A percentile compares a stretch with the other conserved stretches of the same genome.
Evolutionary conservation across 2,113 vertebrate genomes (phyloP).

Genomic region (Heterotis niloticus): DNA sequence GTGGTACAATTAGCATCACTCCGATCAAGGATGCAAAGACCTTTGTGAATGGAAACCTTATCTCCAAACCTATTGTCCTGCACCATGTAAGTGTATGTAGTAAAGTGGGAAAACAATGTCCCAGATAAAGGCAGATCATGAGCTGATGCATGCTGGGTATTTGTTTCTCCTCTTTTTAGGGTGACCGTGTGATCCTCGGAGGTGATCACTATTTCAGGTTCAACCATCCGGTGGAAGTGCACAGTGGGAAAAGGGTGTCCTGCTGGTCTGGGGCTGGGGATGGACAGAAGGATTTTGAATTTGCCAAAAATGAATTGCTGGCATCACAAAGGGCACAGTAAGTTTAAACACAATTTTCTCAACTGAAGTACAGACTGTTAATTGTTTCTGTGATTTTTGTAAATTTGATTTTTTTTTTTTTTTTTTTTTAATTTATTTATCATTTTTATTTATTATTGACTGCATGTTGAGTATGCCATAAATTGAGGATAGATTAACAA

Average conservation of each 20-base stretch:
- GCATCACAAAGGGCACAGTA: conserved; percentile 79
- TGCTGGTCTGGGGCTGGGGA: conserved; percentile 59
- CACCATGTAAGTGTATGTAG: conserved; percentile 76
- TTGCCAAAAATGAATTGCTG: conserved; percentile 89
- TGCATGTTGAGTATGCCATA: no score
- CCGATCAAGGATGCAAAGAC: conserved; percentile 80
- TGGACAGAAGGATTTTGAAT: conserved; percentile 87
- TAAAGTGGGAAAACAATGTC: neutral
- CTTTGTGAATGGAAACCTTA: conserved; percentile 80
- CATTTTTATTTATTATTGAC: no score
- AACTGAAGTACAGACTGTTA: neutral
- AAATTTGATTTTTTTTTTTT: no score
- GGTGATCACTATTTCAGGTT: conserved; percentile 96
- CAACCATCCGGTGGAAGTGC: conserved; percentile 86
- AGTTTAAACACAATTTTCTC: conserved; percentile 46
- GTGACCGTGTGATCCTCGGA: conserved; percentile 88
- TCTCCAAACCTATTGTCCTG: conserved; percentile 70
- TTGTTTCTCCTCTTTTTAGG: conserved; percentile 58
- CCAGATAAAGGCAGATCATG: neutral
- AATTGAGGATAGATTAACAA: no score
- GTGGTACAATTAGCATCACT: conserved; percentile 70
- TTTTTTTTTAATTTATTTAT: neutral
- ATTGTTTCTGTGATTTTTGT: no score
- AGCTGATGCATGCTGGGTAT: neutral
- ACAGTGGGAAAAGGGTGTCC: conserved; percentile 65